A percentile compares a stretch with the other conserved stretches of the same genome.
Conservation (phyloP, 1,140 invertebrate genomes). For the Drosophila punjabiensis region DNA sequence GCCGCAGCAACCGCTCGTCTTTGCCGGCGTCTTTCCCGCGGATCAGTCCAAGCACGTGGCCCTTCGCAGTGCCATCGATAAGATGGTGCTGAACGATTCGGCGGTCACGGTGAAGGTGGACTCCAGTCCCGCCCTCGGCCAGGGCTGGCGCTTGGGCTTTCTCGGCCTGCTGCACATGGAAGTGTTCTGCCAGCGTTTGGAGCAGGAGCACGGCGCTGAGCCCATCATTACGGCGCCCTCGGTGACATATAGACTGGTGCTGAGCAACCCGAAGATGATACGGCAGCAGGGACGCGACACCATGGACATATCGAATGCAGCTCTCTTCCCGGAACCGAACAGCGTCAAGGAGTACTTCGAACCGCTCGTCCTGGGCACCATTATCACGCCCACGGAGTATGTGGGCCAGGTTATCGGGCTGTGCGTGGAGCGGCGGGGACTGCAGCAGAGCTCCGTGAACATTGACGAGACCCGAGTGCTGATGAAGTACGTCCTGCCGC, state of each 20-base stretch:
- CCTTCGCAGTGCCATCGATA: slow-evolving; percentile 94
- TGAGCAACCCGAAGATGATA: slow-evolving; percentile 87
- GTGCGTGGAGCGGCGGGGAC: slow-evolving; percentile 92
- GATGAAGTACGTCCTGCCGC: slow-evolving; percentile 93
- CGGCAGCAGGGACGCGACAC: slow-evolving; percentile 89
- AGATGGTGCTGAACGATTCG: slow-evolving; percentile 97
- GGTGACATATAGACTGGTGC: slow-evolving; percentile 96
- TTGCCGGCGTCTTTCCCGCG: slow-evolving; percentile 96
- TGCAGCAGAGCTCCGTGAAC: slow-evolving; percentile 90
- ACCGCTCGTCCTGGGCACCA: slow-evolving; percentile 95
- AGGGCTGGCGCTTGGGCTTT: slow-evolving; percentile 97
- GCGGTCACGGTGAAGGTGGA: slow-evolving; percentile 93
- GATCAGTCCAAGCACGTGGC: slow-evolving; percentile 93
- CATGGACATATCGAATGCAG: slow-evolving; percentile 94
- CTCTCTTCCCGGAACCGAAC: slow-evolving; percentile 89
- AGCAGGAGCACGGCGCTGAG: slow-evolving; percentile 96
- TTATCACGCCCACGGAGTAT: slow-evolving; percentile 94
- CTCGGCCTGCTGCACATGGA: slow-evolving; percentile 98
- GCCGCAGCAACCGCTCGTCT: slow-evolving; percentile 95
- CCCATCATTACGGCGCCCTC: slow-evolving; percentile 97
- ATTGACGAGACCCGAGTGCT: slow-evolving; percentile 94
- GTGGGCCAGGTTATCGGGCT: slow-evolving; percentile 90
- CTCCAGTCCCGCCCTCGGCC: slow-evolving; percentile 95
- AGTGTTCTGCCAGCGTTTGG: slow-evolving; percentile 96
- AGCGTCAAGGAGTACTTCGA: slow-evolving; percentile 93